Percentiles rank a stretch among this genome's conserved stretches.
These are phyloP conservation scores for Alosa alosa DNA, from an alignment of 2,113 vertebrate genomes.

Conservation along the genomic window DNA sequence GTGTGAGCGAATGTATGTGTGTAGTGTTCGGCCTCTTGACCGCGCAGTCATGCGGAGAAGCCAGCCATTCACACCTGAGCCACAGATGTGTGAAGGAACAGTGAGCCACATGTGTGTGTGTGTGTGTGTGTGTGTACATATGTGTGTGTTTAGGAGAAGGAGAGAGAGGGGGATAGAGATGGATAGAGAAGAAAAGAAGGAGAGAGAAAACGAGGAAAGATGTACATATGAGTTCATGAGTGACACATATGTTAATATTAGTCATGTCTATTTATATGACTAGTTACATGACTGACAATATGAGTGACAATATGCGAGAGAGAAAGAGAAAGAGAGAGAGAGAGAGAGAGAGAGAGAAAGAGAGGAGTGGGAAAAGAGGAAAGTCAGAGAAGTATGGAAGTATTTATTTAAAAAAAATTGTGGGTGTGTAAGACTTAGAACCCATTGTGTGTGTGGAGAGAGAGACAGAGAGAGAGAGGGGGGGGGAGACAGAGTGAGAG, in stretches of 20 bases:
- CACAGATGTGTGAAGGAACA: conserved; percentile 5
- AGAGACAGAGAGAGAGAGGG: background rate
- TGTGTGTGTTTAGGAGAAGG: background rate
- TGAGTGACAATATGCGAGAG: background rate
- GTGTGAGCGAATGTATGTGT: background rate
- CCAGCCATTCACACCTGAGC: conserved; percentile 6
- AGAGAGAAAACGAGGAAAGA: background rate
- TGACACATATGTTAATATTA: too few species aligned
- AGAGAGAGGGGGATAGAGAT: background rate
- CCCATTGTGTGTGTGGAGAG: background rate
- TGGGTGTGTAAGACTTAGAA: too few species aligned
- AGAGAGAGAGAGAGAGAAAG: background rate
- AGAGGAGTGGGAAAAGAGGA: background rate
- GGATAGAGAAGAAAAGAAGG: background rate
- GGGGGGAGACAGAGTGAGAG: background rate
- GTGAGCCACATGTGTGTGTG: background rate
- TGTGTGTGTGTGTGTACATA: background rate
- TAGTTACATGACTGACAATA: background rate
- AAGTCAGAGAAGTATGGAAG: too few species aligned
- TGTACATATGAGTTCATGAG: too few species aligned
- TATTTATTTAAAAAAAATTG: too few species aligned
- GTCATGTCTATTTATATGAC: too few species aligned
- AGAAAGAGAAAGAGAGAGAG: background rate
- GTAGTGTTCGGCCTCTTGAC: background rate
- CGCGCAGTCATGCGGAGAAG: conserved; percentile 5